Conservation (phyloP, 2,888 invertebrate species). For the Microctonus aethiopoides region DNA sequence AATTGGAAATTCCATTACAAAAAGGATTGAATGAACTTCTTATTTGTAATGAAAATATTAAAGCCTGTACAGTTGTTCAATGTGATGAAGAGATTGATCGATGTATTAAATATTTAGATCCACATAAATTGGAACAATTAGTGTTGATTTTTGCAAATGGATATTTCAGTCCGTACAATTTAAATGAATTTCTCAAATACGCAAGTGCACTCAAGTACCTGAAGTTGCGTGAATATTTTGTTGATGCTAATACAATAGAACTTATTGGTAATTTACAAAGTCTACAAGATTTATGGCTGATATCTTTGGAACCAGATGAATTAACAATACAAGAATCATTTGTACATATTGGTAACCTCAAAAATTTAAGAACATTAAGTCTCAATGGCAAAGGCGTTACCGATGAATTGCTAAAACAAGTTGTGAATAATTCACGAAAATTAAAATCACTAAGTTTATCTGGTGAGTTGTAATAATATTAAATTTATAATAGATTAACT, state of each 20-base stretch:
- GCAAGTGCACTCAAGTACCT: not conserved
- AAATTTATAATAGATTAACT: not conserved
- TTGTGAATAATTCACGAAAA: not conserved
- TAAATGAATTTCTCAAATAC: not conserved
- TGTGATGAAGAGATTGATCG: slow-evolving; percentile 3
- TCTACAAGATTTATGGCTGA: not conserved
- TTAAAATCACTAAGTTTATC: not conserved
- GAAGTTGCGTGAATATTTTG: not conserved
- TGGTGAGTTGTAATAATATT: not conserved
- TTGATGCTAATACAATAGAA: not conserved
- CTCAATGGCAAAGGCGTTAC: not conserved
- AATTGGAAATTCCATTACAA: not conserved
- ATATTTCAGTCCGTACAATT: not conserved
- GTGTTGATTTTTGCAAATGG: not conserved
- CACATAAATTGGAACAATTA: slow-evolving; percentile 1
- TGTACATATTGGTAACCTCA: not conserved
- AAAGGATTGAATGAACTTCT: slow-evolving; percentile 2
- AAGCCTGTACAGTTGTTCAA: not conserved
- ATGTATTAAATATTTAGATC: not conserved
- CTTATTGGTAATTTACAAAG: not conserved
- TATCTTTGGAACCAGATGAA: not conserved
- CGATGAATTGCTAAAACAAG: not conserved
- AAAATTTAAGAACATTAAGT: not conserved
- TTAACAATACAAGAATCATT: slow-evolving; percentile 1
- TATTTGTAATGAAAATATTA: not conserved